phyloP scores from a whole-genome alignment of 2,797 vertebrate species.

The Buceros bicornis region DNA sequence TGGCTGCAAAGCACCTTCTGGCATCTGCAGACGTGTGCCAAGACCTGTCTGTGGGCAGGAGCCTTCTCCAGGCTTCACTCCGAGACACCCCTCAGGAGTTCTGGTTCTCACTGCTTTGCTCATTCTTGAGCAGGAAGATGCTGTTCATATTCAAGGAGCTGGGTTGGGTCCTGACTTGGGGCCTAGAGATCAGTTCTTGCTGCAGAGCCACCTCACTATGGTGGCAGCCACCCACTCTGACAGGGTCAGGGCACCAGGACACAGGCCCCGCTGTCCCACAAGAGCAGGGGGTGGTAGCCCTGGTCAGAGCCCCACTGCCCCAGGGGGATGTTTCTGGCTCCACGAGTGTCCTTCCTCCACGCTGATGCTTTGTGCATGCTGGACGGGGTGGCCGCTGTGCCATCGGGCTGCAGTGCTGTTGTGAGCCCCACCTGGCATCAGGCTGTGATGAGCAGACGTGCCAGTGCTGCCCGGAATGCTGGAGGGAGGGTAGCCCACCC shows the following conservation, averaged over 20 bases:
- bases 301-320: not conserved
- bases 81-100: not conserved
- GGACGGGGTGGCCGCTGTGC: accelerated
- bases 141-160: not conserved
- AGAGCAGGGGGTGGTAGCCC: not conserved
- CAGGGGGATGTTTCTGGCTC: accelerated
- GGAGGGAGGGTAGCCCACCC: too few relatives aligned
- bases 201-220: accelerated
- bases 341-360: accelerated
- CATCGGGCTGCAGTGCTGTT: not conserved
- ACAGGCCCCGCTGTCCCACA: accelerated
- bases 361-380: not conserved
- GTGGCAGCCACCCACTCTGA: not conserved
- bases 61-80: accelerated
- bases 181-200: not conserved
- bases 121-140: not conserved
- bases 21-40: not conserved
- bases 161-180: not conserved
- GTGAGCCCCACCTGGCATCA: not conserved
- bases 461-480: accelerated
- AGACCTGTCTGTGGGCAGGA: not conserved
- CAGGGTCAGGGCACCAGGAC: not conserved
- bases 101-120: not conserved
- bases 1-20: not conserved
- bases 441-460: not conserved